These are phyloP conservation scores for Willowsia nigromaculata DNA, from an alignment of 2,888 invertebrate genomes.

Conservation along the genomic window DNA sequence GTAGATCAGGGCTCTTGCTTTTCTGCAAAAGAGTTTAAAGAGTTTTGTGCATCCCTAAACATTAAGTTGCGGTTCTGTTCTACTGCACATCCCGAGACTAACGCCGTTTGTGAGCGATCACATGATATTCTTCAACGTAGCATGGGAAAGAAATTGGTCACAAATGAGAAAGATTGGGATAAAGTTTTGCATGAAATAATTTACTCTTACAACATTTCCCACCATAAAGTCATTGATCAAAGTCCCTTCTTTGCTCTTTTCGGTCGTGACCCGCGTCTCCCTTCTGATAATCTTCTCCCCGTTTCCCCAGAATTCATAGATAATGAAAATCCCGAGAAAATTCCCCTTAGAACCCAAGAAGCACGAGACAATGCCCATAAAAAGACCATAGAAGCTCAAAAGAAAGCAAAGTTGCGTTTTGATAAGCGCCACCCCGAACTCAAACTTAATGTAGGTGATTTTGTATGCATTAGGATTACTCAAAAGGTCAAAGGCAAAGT, in stretches of 20 bases:
- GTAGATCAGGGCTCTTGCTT: constrained; percentile 12
- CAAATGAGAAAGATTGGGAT: neutral
- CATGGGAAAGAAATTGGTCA: neutral
- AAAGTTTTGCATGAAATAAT: neutral
- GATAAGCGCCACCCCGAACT: neutral
- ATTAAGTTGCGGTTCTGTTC: neutral
- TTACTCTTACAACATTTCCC: neutral
- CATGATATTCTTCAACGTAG: neutral
- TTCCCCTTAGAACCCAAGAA: neutral
- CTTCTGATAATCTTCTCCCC: neutral
- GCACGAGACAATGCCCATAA: neutral
- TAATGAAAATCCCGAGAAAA: neutral
- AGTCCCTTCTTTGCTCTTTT: neutral
- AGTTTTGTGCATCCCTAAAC: neutral
- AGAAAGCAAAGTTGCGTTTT: neutral
- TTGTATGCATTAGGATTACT: neutral
- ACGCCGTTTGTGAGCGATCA: constrained; percentile 10
- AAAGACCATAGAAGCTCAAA: neutral
- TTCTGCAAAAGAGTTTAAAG: neutral
- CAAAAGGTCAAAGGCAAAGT: neutral
- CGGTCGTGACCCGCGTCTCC: neutral
- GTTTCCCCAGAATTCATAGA: neutral
- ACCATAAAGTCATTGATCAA: neutral
- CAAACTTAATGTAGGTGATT: neutral
- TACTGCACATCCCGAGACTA: constrained; percentile 12